Base-by-base conservation (phyloP, 1,140 invertebrate species). In the Wiebesia pumilae region DNA sequence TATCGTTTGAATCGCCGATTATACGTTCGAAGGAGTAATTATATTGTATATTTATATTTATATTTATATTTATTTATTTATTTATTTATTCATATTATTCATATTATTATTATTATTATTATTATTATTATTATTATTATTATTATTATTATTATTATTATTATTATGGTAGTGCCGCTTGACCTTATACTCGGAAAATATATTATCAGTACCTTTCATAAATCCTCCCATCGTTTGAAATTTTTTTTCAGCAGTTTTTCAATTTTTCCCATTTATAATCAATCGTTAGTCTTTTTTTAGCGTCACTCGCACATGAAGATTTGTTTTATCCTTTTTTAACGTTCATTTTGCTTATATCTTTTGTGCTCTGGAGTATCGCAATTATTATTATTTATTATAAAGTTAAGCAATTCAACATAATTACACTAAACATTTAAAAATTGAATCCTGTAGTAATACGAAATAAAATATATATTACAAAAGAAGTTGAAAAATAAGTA, bases 1-100 rank as follows among this genome's bases (percentile, higher is more conserved):
- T 78, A 24, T 75, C 10, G 38, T 75, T 75, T 40, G 33, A 6
- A 40, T 75, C 38, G 38, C 21, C 71, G 38, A 7, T 75, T 75
- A 75, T 43, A 90, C 88, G 89, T 91, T 58, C 35, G 27, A 35
- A 80, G 30, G 78, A 80, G 62, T 62, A 80, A 80, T 62, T 62
- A 33, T 33, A 38, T n/a, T 10, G 21, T 54, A 10, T 21, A 24
- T 80, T 16, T 30, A n/a, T 80, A 30, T 58, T 27, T 75, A 78
- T 62, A 89, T 82, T 87, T 51, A 58, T 79, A 51, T 51, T 51
- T 40, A 58, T 81, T 58, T 67, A 90, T 84, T 88, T 80, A 73
- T 67, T 35, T 73, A 75, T 58, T 69, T 81, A 83, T 71, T 19
- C 69, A 71, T 82, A 24, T 71, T 7, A 7, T 7, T 47, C 14